Percentiles rank a stretch among this genome's conserved stretches.
Conservation (phyloP, 2,888 invertebrate genomes). For the Conomelus anceps region DNA sequence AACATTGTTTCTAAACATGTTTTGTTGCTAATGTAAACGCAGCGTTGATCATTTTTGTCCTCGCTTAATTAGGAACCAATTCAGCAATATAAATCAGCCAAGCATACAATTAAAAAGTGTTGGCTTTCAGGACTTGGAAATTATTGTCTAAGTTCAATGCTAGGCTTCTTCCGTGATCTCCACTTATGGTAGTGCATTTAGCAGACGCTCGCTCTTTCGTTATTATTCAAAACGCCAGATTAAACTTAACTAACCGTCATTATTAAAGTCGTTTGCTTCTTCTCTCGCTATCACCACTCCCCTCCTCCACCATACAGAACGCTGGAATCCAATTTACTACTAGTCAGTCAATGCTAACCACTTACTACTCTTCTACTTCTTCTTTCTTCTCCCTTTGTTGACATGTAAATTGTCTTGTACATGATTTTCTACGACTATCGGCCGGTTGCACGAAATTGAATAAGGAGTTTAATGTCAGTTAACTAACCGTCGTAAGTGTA, state of each 20-base stretch:
- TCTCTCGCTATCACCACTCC: no score
- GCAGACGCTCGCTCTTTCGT: neutral
- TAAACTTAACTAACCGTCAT: neutral
- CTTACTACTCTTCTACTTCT: neutral
- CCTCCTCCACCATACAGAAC: neutral
- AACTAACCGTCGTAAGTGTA: no score
- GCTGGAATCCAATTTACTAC: neutral
- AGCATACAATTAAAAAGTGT: neutral
- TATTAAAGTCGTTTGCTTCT: neutral
- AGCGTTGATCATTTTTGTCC: neutral
- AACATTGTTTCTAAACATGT: neutral
- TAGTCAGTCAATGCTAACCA: neutral
- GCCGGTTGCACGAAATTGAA: no score
- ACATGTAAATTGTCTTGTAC: neutral
- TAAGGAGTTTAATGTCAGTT: no score
- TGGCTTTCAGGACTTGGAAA: neutral
- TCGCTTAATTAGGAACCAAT: neutral
- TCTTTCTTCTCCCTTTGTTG: neutral
- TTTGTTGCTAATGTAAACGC: neutral
- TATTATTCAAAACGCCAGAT: no score
- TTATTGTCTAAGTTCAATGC: neutral
- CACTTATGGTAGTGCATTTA: neutral
- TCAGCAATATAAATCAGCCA: neutral
- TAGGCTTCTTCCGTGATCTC: neutral
- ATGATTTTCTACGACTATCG: no score